These are phyloP conservation scores for Heteropelma amictum DNA, from an alignment of 2,888 invertebrate species.

Conservation along the genomic window DNA sequence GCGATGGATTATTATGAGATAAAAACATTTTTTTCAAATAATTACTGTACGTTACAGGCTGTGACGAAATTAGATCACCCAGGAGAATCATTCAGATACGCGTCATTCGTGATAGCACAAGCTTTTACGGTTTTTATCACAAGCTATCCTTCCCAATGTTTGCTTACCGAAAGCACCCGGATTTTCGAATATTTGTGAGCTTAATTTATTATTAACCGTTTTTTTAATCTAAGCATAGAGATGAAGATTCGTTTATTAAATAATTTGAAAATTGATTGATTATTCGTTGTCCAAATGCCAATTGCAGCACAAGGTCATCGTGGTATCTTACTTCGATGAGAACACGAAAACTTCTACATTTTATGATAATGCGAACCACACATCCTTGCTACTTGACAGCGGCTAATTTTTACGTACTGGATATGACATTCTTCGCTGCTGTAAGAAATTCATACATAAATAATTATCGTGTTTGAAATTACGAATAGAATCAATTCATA, in stretches of 20 bases:
- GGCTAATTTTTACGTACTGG: conserved; percentile 60
- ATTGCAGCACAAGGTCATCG: conserved; percentile 53
- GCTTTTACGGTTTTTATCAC: conserved; percentile 57
- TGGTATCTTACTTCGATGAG: conserved; percentile 65
- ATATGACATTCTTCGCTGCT: conserved; percentile 64
- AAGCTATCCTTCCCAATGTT: conserved; percentile 64
- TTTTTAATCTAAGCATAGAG: not conserved
- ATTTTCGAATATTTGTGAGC: conserved; percentile 61
- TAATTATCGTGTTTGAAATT: not conserved
- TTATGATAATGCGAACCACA: conserved; percentile 61
- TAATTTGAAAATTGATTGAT: not conserved
- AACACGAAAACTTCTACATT: conserved; percentile 58
- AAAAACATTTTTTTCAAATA: too few species aligned
- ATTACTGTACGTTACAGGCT: too few species aligned
- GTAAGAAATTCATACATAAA: conserved; percentile 56
- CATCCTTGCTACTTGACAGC: conserved; percentile 64
- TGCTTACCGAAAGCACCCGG: conserved; percentile 59
- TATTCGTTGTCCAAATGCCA: not conserved
- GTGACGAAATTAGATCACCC: conserved; percentile 46
- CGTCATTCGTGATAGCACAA: conserved; percentile 59
- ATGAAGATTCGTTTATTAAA: not conserved
- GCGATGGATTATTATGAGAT: not conserved
- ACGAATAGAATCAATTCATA: not conserved
- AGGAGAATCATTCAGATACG: conserved; percentile 59
- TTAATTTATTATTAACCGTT: not conserved